A percentile compares a stretch with the other conserved stretches of the same genome.
Conservation (phyloP, 2,797 vertebrate genomes). For the Neosalanx taihuensis region DNA sequence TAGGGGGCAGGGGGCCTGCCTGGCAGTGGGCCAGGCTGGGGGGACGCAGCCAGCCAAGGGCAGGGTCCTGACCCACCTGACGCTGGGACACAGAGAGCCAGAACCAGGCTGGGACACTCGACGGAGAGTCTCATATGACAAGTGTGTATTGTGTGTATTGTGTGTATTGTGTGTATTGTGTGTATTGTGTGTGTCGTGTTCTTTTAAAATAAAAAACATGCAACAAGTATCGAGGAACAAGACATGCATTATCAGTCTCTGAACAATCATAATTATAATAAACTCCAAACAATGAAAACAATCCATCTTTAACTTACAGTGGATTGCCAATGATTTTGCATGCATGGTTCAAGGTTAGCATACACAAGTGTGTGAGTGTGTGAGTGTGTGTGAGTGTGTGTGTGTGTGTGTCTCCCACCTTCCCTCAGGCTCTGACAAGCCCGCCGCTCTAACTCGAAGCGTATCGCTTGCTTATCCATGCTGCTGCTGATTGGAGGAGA, state of each 20-base stretch:
- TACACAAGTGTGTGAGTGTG: neutral
- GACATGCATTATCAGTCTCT: neutral
- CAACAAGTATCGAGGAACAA: neutral
- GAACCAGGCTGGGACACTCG: neutral
- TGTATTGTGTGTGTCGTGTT: neutral
- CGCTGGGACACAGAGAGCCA: constrained; percentile 13
- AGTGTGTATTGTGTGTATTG: neutral
- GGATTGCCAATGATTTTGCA: neutral
- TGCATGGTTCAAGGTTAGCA: neutral
- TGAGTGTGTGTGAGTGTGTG: neutral
- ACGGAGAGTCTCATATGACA: neutral
- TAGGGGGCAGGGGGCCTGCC: constrained; percentile 23
- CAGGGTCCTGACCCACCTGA: constrained; percentile 38
- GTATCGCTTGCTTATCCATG: constrained; percentile 56
- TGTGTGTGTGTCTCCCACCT: constrained; percentile 56
- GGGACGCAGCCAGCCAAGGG: constrained; percentile 30
- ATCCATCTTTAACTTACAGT: no score
- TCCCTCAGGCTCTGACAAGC: constrained; percentile 69
- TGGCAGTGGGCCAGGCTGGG: constrained; percentile 24
- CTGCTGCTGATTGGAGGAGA: constrained; percentile 57
- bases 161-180: no score
- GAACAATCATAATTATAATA: neutral
- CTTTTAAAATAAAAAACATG: no score
- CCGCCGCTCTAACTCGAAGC: constrained; percentile 63
- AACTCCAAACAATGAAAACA: no score